A percentile compares a stretch with the other conserved stretches of the same genome.
phyloP scores from a whole-genome alignment of 2,797 vertebrate genomes.

The Lutjanus argentimaculatus region DNA sequence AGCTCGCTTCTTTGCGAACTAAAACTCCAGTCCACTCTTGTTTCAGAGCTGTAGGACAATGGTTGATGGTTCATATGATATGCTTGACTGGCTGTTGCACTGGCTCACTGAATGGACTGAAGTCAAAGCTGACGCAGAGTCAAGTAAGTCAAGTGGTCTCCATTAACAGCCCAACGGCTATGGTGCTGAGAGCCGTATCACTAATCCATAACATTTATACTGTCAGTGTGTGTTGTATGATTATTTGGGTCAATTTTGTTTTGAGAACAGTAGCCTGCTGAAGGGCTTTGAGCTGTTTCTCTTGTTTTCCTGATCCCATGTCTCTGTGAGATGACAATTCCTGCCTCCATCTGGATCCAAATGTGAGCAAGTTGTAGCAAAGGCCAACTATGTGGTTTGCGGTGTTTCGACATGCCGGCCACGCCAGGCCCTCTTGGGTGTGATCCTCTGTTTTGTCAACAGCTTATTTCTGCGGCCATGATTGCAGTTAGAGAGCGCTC shows the following conservation, averaged over 20 bases:
- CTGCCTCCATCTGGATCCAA: conserved; percentile 68
- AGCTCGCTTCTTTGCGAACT: not conserved
- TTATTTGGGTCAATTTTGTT: conserved; percentile 14
- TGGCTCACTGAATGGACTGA: conserved; percentile 2
- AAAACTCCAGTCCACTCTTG: not conserved
- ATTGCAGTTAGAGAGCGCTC: conserved; percentile 48
- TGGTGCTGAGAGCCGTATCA: not conserved
- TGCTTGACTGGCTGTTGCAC: conserved; percentile 14
- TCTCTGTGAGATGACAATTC: conserved; percentile 61
- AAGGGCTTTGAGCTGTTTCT: conserved; percentile 18
- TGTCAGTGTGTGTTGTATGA: too few species aligned
- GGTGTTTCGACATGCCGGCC: conserved; percentile 82
- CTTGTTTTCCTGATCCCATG: conserved; percentile 51
- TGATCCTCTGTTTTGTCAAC: conserved; percentile 78
- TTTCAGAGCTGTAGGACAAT: conserved; percentile 23
- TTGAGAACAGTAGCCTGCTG: conserved; percentile 27
- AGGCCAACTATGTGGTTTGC: conserved; percentile 81
- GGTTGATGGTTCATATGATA: conserved; percentile 15
- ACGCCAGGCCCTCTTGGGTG: conserved; percentile 68
- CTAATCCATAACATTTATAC: conserved; percentile 11
- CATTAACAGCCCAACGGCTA: conserved; percentile 5
- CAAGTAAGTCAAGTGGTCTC: conserved; percentile 16
- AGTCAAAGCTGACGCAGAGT: conserved; percentile 23
- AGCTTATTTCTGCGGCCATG: conserved; percentile 56
- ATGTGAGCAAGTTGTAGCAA: conserved; percentile 79